Evolutionary conservation across 2,888 invertebrate genomes (phyloP).

Genomic region (Tigriopus californicus): DNA sequence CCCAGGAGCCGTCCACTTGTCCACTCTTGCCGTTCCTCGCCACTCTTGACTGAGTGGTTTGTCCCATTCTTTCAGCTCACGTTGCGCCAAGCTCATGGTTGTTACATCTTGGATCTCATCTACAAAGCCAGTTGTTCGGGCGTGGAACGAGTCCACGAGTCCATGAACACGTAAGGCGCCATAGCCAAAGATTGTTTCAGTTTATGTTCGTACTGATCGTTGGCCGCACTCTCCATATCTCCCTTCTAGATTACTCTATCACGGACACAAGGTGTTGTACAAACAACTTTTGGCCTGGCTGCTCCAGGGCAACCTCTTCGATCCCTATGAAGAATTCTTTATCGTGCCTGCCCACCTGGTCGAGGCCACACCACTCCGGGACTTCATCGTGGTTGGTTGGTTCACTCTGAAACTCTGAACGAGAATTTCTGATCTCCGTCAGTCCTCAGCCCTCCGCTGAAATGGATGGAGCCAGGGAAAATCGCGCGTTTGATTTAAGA

Average conservation of each 20-base stretch:
- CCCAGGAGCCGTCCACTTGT: not conserved
- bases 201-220: too few species aligned
- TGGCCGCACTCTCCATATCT: too few species aligned
- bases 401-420: too few species aligned
- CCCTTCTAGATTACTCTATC: too few species aligned
- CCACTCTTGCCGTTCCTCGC: not conserved
- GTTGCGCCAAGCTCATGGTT: not conserved
- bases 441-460: too few species aligned
- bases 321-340: slow-evolving; percentile 13
- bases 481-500: too few species aligned
- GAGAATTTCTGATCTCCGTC: too few species aligned
- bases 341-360: not conserved
- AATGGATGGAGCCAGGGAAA: too few species aligned
- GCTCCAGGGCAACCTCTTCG: slow-evolving; percentile 10
- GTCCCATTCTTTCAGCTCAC: not conserved
- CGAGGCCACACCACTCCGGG: not conserved
- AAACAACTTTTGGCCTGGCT: slow-evolving; percentile 14
- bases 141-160: not conserved
- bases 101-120: slow-evolving; percentile 3
- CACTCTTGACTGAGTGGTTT: not conserved
- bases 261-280: slow-evolving; percentile 12
- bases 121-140: slow-evolving; percentile 10
- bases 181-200: not conserved
- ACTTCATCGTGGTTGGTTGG: too few species aligned
- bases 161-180: not conserved